Base-by-base conservation (phyloP, 1,140 invertebrate species). In the Drosophila orena region DNA sequence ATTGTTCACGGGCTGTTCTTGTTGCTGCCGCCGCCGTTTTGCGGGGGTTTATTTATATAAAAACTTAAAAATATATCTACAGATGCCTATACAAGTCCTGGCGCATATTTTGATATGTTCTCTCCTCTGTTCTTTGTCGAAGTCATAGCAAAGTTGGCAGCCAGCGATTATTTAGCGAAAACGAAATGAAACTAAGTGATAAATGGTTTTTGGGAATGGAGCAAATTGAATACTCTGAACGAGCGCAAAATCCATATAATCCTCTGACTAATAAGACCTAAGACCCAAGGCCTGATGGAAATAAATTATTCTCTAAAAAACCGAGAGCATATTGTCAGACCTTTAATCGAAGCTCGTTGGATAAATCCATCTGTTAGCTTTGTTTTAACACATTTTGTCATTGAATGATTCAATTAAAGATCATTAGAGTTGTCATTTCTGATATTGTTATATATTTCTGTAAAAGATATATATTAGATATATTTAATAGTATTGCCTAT, bases 11-110 rank as follows among this genome's bases (percentile, higher is more conserved):
- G 58, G 43, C 50, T 77, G 71, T 78, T 76, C 55, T 66, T 53
- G 46, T 68, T 55, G 50, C 53, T 44, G 64, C 50, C 57, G 77
- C 77, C 47, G 59, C 43, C 22, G 49, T 40, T 70, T 68, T 40
- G 72, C 72, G 71, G 71, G 72, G 72, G 60, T 88, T 88, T 88
- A 88, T 88, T 88, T 89, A 88, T 88, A 88, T 89, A 83, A 89
- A 88, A 89, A 79, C 83, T 88, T 89, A 88, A 88, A 86, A 88
- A 88, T 88, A 88, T 79, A 89, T 73, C 79, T 83, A 73, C 72
- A 76, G 85, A 89, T 89, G 84, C 72, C 84, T 89, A 89, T 89
- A 89, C 84, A 89, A 89, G 84, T 89, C 84, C 84, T 89, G 84
- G 54, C 79, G 65, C 62, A 89, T 52, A 83, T 72, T 78, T 77